phyloP scores from a whole-genome alignment of 1,140 invertebrate genomes.

The Drosophila sproati region DNA sequence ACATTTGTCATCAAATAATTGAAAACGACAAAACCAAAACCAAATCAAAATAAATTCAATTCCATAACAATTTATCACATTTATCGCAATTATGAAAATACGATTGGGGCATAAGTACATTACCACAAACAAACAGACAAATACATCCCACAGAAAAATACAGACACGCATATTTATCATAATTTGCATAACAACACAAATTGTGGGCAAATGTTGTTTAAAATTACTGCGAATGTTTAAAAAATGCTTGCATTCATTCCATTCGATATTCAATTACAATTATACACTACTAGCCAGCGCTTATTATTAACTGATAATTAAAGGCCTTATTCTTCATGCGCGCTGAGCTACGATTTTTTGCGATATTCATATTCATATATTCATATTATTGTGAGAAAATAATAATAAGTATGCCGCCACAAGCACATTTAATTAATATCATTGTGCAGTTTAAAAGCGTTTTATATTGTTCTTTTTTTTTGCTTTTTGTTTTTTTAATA shows the following conservation, averaged over 20 bases:
- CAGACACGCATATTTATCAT: conserved; percentile 26
- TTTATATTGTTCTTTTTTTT: not conserved
- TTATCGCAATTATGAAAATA: conserved; percentile 12
- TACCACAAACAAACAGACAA: not conserved
- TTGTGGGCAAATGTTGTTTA: conserved; percentile 55
- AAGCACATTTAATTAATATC: no score
- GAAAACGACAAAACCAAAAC: conserved; percentile 30
- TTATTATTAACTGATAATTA: no score
- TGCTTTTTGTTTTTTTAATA: not conserved
- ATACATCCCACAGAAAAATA: no score
- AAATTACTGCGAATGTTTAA: conserved; percentile 29
- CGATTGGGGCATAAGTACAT: not conserved
- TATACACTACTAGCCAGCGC: not conserved
- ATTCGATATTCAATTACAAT: conserved; percentile 6
- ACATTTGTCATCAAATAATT: conserved; percentile 20
- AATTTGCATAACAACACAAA: conserved; percentile 31
- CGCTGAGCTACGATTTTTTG: no score
- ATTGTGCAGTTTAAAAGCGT: not conserved
- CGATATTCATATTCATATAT: no score
- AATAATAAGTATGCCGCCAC: no score
- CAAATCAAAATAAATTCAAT: conserved; percentile 54
- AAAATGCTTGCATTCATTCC: conserved; percentile 48
- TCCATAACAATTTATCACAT: conserved; percentile 56
- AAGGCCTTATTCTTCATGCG: no score
- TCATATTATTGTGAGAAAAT: no score